Evolutionary conservation across 2,888 invertebrate species (phyloP).

Genomic region (Zele albiditarsus): DNA sequence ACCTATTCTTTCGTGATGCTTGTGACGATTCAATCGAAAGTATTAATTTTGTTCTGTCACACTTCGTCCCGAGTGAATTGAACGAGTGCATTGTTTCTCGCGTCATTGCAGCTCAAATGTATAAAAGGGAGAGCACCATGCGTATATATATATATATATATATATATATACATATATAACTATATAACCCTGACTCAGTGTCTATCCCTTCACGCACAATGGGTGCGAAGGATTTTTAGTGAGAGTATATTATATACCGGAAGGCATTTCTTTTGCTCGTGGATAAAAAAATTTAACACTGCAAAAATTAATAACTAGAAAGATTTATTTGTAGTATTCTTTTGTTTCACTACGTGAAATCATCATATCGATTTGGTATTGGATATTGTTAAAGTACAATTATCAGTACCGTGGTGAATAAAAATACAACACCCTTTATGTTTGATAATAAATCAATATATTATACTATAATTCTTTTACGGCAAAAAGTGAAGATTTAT

Average conservation of each 20-base stretch:
- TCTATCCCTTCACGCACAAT: constrained; percentile 28
- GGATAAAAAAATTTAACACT: not conserved
- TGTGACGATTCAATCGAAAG: constrained; percentile 28
- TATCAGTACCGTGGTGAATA: too few species aligned
- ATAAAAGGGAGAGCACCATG: constrained; percentile 25
- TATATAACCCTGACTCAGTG: not conserved
- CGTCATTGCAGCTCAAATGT: constrained; percentile 33
- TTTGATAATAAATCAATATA: too few species aligned
- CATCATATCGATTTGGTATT: too few species aligned
- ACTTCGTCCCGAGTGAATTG: constrained; percentile 33
- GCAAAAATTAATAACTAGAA: constrained; percentile 7
- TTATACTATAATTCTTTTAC: too few species aligned
- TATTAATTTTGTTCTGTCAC: constrained; percentile 35
- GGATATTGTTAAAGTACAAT: too few species aligned
- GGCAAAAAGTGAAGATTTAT: too few species aligned
- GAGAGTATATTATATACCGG: not conserved
- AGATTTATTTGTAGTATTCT: not conserved
- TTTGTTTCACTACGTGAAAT: too few species aligned
- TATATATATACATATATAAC: constrained; percentile 1
- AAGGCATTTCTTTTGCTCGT: constrained; percentile 15
- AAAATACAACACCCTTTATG: too few species aligned
- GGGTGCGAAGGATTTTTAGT: not conserved
- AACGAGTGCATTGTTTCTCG: constrained; percentile 48
- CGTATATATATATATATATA: constrained; percentile 10
- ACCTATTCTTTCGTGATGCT: not conserved